Base-by-base conservation (phyloP, 2,888 invertebrate genomes). In the Morpho achilles region DNA sequence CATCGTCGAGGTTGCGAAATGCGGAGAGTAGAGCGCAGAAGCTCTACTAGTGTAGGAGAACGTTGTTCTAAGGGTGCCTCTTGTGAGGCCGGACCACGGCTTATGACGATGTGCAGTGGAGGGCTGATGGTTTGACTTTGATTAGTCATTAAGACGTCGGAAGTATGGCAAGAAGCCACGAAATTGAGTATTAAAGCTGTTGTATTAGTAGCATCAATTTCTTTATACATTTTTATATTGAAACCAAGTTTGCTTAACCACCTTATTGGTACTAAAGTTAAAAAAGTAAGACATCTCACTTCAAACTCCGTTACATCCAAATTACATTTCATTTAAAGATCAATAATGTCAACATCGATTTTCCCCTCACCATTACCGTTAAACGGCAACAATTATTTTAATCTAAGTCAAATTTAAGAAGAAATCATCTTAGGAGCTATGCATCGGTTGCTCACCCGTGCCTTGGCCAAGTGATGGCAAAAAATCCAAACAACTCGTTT, bases 401-500 rank as follows among this genome's bases (percentile, higher is more conserved):
- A 63, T 63, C 58, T 56, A n/a, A 50, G 51, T 48, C 47, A n/a
- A 42, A 57, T 59, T 59, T 61, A 46, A 46, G 53, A 43, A 47
- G 53, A 41, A 50, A 47, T 53, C 56, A 50, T 46, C 32, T 55
- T 32, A n/a, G 10, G 23, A 51, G 56, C 59, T 58, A 56, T 56
- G 59, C 58, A 44, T 55, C 48, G 57, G 46, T 58, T 53, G 58
- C 56, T 57, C 62, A 61, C 69, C 68, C 67, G 69, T 64, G 69
- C 67, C 51, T 46, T 16, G 41, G n/a, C 61, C 53, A 2, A 45
- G 44, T 22, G 49, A 51, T 47, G 54, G 59, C 53, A 53, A 70
- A 72, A 77, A 80, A 79, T 62, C 66, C 64, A 67, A 74, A 64
- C 72, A 76, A 81, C 81, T 79, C 80, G 80, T 71, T 77, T 73